Evolutionary conservation across 2,113 vertebrate genomes (phyloP).

Genomic region (Vicugna pacos): DNA sequence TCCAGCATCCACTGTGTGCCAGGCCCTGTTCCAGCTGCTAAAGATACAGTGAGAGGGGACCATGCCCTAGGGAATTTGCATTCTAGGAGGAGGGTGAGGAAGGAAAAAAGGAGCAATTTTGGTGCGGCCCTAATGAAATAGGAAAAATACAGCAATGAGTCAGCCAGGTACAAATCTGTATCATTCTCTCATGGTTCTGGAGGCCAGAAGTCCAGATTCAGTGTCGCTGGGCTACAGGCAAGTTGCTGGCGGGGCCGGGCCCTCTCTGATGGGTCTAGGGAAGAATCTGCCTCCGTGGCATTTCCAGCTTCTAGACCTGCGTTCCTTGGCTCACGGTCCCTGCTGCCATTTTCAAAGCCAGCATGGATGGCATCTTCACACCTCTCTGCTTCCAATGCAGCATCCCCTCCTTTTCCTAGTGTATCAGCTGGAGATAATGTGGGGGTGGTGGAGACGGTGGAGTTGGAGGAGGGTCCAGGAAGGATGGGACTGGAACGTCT

Average conservation of each 20-base stretch:
- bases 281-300: background rate
- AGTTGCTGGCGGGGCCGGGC: fast-evolving
- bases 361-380: background rate
- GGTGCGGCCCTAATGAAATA: background rate
- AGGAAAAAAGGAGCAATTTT: background rate
- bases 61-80: background rate
- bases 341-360: background rate
- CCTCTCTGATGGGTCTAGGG: background rate
- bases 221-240: background rate
- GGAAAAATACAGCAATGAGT: background rate
- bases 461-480: background rate
- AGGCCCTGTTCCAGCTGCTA: background rate
- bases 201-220: background rate
- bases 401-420: background rate
- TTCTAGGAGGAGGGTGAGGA: background rate
- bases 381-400: background rate
- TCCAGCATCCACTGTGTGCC: background rate
- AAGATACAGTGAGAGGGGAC: background rate
- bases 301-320: background rate
- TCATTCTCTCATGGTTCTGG: background rate
- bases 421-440: too few species aligned
- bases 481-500: too few species aligned
- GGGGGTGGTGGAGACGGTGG: background rate
- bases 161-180: background rate
- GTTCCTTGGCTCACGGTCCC: background rate